Evolutionary conservation across 2,888 invertebrate species (phyloP).

Genomic region (Melangyna quadrimaculata): DNA sequence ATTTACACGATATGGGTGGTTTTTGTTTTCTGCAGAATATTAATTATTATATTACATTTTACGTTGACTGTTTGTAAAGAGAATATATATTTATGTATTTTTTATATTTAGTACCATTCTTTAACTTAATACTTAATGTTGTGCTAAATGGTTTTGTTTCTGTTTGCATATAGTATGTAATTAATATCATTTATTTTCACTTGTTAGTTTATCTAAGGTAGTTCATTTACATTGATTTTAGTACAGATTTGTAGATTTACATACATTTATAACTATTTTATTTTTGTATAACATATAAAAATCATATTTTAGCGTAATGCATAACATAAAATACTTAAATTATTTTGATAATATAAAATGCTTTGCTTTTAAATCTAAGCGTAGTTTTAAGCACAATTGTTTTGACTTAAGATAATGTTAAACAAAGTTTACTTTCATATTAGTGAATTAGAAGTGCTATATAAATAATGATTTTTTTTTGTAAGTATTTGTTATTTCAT

Average conservation of each 20-base stretch:
- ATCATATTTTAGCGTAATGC: conserved; percentile 23
- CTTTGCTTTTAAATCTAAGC: conserved; percentile 40
- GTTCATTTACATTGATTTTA: conserved; percentile 53
- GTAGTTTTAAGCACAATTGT: conserved; percentile 48
- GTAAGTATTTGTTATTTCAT: neutral
- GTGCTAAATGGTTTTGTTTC: conserved; percentile 48
- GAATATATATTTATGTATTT: conserved; percentile 31
- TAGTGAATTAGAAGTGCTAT: conserved; percentile 4
- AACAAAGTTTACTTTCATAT: neutral
- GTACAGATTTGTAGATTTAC: conserved; percentile 27
- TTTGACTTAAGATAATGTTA: conserved; percentile 19
- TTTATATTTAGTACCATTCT: conserved; percentile 48
- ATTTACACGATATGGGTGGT: conserved; percentile 66
- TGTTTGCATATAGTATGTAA: conserved; percentile 21
- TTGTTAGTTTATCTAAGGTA: conserved; percentile 39
- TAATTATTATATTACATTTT: conserved; percentile 31
- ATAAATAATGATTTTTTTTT: neutral
- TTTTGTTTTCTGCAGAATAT: conserved; percentile 1
- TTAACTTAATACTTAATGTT: conserved; percentile 54
- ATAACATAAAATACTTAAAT: conserved; percentile 25
- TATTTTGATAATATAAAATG: conserved; percentile 50
- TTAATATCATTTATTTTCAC: conserved; percentile 56
- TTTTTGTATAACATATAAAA: conserved; percentile 53
- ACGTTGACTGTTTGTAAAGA: conserved; percentile 38
- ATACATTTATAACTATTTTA: conserved; percentile 26